Evolutionary conservation across 2,888 invertebrate genomes (phyloP).

Genomic region (Marasmarcha lunaedactyla): DNA sequence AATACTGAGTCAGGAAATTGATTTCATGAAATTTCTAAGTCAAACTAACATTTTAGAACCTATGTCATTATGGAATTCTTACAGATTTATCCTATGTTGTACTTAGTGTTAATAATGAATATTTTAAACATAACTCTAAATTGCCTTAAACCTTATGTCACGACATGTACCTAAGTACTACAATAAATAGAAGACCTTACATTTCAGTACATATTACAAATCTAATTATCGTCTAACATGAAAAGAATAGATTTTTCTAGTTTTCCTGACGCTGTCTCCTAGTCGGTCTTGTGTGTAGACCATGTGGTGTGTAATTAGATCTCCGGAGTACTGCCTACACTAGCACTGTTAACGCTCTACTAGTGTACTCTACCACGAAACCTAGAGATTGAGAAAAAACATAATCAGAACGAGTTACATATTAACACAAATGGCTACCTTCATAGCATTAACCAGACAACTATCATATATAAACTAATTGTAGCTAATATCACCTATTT

Average conservation of each 20-base stretch:
- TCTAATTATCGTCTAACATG: slow-evolving; percentile 43
- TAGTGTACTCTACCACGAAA: slow-evolving; percentile 71
- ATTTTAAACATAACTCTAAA: slow-evolving; percentile 47
- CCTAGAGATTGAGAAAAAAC: slow-evolving; percentile 66
- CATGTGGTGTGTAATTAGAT: slow-evolving; percentile 64
- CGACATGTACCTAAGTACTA: slow-evolving; percentile 63
- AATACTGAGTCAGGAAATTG: slow-evolving; percentile 59
- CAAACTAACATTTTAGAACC: slow-evolving; percentile 33
- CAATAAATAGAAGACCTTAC: slow-evolving; percentile 68
- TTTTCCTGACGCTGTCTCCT: slow-evolving; percentile 64
- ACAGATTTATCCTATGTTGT: slow-evolving; percentile 59
- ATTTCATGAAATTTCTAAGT: slow-evolving; percentile 33
- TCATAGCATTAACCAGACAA: slow-evolving; percentile 58
- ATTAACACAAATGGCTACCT: slow-evolving; percentile 39
- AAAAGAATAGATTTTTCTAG: slow-evolving; percentile 36
- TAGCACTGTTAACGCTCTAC: slow-evolving; percentile 65
- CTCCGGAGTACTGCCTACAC: slow-evolving; percentile 71
- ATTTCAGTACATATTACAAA: slow-evolving; percentile 57
- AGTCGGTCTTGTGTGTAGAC: slow-evolving; percentile 62
- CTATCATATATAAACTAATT: slow-evolving; percentile 27
- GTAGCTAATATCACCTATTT: slow-evolving; percentile 26
- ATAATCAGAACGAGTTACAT: slow-evolving; percentile 48
- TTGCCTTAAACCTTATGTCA: slow-evolving; percentile 59
- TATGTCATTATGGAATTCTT: slow-evolving; percentile 46
- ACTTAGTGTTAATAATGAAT: slow-evolving; percentile 52